A percentile compares a stretch with the other conserved stretches of the same genome.
These are phyloP conservation scores for Oeneis ivallda DNA, from an alignment of 2,888 invertebrate species.

Conservation along the genomic window DNA sequence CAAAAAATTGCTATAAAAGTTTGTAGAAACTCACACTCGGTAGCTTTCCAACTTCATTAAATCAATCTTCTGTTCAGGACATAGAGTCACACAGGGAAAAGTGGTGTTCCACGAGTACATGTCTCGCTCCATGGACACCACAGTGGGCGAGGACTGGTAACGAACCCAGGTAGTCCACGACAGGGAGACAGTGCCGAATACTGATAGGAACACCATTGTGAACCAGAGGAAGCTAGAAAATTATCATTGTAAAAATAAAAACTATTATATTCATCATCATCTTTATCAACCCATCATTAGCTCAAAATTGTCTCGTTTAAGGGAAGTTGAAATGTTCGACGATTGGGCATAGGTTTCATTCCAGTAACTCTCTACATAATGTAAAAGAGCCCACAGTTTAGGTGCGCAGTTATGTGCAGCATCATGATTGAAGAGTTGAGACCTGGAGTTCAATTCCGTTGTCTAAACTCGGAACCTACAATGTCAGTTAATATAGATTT, in stretches of 20 bases:
- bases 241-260: background rate
- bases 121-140: conserved; percentile 88
- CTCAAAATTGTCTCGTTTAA: no score
- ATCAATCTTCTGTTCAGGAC: conserved; percentile 82
- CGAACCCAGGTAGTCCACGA: conserved; percentile 84
- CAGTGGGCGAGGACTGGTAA: conserved; percentile 86
- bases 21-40: conserved; percentile 66
- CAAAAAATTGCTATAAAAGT: background rate
- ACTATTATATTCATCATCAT: no score
- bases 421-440: no score
- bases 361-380: no score
- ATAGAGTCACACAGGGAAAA: conserved; percentile 86
- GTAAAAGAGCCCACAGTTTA: no score
- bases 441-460: no score
- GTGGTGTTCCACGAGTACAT: conserved; percentile 87
- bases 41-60: conserved; percentile 76
- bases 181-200: conserved; percentile 79
- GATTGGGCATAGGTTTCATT: no score
- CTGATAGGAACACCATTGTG: conserved; percentile 75
- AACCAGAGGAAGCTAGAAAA: conserved; percentile 79
- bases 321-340: no score
- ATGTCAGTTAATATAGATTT: no score
- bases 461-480: no score
- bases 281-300: no score
- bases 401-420: no score